These are phyloP conservation scores for Callinectes sapidus DNA, from an alignment of 2,888 invertebrate genomes.

Conservation along the genomic window DNA sequence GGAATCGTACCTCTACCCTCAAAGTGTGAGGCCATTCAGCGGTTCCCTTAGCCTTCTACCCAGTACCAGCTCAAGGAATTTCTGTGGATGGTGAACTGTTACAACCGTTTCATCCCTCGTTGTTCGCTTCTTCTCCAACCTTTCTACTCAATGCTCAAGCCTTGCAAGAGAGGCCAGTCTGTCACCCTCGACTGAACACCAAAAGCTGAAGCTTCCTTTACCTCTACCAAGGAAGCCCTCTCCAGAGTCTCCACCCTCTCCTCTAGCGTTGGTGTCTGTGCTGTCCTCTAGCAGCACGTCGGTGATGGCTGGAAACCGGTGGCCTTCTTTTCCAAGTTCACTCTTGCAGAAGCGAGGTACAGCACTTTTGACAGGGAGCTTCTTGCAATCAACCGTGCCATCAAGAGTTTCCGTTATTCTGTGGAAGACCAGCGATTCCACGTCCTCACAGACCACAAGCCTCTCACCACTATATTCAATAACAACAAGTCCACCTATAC, in stretches of 20 bases:
- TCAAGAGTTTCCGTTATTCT: conserved; percentile 15
- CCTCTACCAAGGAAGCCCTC: no score
- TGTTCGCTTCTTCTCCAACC: conserved; percentile 26
- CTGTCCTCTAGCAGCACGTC: no score
- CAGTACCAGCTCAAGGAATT: conserved; percentile 31
- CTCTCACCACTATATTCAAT: conserved; percentile 7
- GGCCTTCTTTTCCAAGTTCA: conserved; percentile 7
- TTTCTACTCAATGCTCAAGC: not conserved
- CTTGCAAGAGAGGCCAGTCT: conserved; percentile 34
- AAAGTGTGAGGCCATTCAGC: not conserved
- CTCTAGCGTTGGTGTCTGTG: no score
- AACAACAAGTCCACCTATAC: not conserved
- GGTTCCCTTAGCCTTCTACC: not conserved
- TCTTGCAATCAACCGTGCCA: no score
- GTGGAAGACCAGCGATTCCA: not conserved
- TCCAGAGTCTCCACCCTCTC: no score
- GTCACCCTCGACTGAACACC: conserved; percentile 15
- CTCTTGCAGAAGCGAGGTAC: conserved; percentile 12
- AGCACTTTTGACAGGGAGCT: no score
- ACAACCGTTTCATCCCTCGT: conserved; percentile 25
- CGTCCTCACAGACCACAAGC: conserved; percentile 41
- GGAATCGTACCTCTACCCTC: conserved; percentile 4
- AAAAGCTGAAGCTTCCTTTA: no score
- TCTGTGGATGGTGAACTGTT: conserved; percentile 31
- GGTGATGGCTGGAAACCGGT: no score